A percentile compares a stretch with the other conserved stretches of the same genome.
Evolutionary conservation across 2,888 invertebrate species (phyloP).

Genomic region (Drepana falcataria): DNA sequence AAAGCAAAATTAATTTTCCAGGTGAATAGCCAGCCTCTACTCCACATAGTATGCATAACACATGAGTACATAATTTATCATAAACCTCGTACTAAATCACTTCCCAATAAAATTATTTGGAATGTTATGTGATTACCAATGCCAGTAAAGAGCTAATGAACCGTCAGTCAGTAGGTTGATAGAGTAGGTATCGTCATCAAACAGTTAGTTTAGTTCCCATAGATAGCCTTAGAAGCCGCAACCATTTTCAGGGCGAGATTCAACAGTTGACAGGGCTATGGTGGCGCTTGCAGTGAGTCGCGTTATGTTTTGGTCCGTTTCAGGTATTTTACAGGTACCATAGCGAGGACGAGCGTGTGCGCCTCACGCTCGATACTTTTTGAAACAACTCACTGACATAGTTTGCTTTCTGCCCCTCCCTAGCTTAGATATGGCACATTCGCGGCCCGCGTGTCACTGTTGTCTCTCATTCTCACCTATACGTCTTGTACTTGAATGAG

Average conservation of each 20-base stretch:
- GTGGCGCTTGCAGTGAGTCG: constrained; percentile 72
- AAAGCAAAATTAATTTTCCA: constrained; percentile 12
- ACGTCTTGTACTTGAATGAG: constrained; percentile 79
- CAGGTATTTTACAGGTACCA: constrained; percentile 73
- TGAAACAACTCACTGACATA: constrained; percentile 74
- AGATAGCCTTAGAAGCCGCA: constrained; percentile 52
- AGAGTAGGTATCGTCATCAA: constrained; percentile 5
- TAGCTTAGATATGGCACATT: constrained; percentile 80
- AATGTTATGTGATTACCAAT: constrained; percentile 6
- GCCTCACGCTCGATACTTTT: constrained; percentile 59
- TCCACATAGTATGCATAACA: constrained; percentile 6
- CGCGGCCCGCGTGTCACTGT: constrained; percentile 80
- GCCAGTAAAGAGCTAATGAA: background rate
- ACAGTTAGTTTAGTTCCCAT: constrained; percentile 48
- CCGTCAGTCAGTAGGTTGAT: background rate
- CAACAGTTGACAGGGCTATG: constrained; percentile 77
- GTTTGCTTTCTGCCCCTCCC: constrained; percentile 80
- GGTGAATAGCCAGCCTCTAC: constrained; percentile 1
- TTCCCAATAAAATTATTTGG: background rate
- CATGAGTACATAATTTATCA: constrained; percentile 11
- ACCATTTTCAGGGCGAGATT: constrained; percentile 73
- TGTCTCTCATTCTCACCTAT: constrained; percentile 79
- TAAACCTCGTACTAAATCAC: background rate
- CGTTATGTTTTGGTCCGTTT: constrained; percentile 70
- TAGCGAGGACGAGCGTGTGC: constrained; percentile 63